Conservation (phyloP, 2,888 invertebrate genomes). For the Polydrusus cervinus region DNA sequence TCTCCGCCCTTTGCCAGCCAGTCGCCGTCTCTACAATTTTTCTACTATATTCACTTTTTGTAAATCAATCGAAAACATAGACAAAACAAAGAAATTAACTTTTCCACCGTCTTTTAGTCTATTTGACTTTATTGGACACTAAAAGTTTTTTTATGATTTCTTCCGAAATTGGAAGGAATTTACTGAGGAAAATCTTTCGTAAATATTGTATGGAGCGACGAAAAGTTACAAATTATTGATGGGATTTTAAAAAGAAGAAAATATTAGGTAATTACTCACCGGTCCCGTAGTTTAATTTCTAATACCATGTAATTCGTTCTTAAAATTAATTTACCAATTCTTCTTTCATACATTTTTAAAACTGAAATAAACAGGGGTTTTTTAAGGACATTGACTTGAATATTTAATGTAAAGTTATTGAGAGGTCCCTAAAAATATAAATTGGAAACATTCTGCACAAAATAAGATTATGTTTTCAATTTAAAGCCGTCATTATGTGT, state of each 20-base stretch:
- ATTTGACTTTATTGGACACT: constrained; percentile 28
- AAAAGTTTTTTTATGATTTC: constrained; percentile 22
- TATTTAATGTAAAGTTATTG: constrained; percentile 27
- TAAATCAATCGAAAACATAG: constrained; percentile 58
- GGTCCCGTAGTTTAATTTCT: not conserved
- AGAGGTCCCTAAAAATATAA: constrained; percentile 31
- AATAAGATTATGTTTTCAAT: constrained; percentile 42
- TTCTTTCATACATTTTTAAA: not conserved
- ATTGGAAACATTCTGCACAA: constrained; percentile 31
- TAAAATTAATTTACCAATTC: not conserved
- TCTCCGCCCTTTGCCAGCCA: constrained; percentile 58
- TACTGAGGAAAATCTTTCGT: not conserved
- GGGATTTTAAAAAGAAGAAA: too few relatives aligned
- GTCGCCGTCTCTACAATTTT: constrained; percentile 60
- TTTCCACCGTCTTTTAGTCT: constrained; percentile 25
- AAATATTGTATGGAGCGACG: not conserved
- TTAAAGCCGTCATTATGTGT: constrained; percentile 27
- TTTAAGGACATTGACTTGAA: constrained; percentile 16
- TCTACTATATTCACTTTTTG: constrained; percentile 61
- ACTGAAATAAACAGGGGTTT: not conserved
- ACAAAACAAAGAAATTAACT: constrained; percentile 32
- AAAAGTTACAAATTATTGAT: not conserved
- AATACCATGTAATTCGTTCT: not conserved
- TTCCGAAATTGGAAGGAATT: constrained; percentile 9
- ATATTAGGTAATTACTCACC: too few relatives aligned